Conservation (phyloP, 1,140 invertebrate genomes). For the Aphis craccivora region DNA sequence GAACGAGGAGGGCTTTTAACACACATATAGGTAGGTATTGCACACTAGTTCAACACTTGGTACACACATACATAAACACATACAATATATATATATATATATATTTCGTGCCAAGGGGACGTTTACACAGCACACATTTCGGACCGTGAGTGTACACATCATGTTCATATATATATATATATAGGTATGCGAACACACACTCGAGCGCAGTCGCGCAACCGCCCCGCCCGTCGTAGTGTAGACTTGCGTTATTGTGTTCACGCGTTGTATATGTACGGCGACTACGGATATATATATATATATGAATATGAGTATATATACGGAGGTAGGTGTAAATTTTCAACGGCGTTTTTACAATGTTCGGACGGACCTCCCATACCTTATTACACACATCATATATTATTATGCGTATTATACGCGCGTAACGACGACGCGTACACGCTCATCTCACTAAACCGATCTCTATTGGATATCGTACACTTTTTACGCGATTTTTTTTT, state of each 20-base stretch:
- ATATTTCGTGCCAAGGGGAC: constrained; percentile 19
- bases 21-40: not conserved
- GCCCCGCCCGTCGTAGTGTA: not conserved
- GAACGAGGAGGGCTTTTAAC: not conserved
- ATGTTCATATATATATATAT: not conserved
- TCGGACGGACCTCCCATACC: constrained; percentile 15
- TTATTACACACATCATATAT: not conserved
- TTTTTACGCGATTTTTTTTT: not conserved
- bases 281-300: not conserved
- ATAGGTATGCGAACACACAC: not conserved
- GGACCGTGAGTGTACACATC: constrained; percentile 22
- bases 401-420: not conserved
- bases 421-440: not conserved
- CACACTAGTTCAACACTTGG: no score
- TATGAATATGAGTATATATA: not conserved
- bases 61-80: not conserved
- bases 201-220: not conserved
- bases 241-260: not conserved
- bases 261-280: not conserved
- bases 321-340: constrained; percentile 26
- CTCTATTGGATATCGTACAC: not conserved
- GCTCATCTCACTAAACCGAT: no score
- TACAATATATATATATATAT: not conserved
- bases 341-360: constrained; percentile 29
- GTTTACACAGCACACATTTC: not conserved